phyloP scores from a whole-genome alignment of 1,140 invertebrate species.

The Lepidotrigona ventralis region DNA sequence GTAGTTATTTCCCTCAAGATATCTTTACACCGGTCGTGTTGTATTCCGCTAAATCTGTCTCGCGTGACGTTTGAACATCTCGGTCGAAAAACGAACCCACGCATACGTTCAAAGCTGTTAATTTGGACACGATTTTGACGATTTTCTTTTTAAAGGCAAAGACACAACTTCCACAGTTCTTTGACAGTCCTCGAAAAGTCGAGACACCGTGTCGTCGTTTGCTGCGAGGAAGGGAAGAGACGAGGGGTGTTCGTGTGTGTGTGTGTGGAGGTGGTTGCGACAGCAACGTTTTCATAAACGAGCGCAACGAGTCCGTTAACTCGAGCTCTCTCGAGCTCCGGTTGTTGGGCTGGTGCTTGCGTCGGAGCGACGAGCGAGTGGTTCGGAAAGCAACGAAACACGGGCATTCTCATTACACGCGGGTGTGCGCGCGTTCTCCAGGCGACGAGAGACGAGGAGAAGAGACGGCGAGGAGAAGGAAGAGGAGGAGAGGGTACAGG shows the following conservation, averaged over 20 bases:
- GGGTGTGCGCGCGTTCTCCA: conserved; percentile 52
- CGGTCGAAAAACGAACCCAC: background rate
- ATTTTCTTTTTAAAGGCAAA: background rate
- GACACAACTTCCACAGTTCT: background rate
- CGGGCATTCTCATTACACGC: conserved; percentile 60
- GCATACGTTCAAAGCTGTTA: background rate
- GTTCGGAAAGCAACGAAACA: conserved; percentile 21
- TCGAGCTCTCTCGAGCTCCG: background rate
- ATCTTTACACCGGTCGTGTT: background rate
- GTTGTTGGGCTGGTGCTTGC: conserved; percentile 9
- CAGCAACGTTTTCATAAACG: background rate
- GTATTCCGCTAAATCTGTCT: background rate
- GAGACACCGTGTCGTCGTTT: background rate
- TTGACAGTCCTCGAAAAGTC: background rate
- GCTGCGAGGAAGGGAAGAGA: background rate
- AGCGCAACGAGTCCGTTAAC: conserved; percentile 10
- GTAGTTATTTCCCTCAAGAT: background rate
- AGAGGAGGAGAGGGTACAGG: background rate
- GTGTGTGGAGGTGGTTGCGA: background rate
- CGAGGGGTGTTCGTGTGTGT: too few species aligned
- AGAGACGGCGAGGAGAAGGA: conserved; percentile 3
- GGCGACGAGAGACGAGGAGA: conserved; percentile 20
- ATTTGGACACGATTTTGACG: background rate
- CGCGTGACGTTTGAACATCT: background rate
- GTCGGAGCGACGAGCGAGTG: conserved; percentile 3